Percentiles rank a stretch among this genome's conserved stretches.
phyloP scores from a whole-genome alignment of 2,888 invertebrate genomes.

The Endomychus coccineus region DNA sequence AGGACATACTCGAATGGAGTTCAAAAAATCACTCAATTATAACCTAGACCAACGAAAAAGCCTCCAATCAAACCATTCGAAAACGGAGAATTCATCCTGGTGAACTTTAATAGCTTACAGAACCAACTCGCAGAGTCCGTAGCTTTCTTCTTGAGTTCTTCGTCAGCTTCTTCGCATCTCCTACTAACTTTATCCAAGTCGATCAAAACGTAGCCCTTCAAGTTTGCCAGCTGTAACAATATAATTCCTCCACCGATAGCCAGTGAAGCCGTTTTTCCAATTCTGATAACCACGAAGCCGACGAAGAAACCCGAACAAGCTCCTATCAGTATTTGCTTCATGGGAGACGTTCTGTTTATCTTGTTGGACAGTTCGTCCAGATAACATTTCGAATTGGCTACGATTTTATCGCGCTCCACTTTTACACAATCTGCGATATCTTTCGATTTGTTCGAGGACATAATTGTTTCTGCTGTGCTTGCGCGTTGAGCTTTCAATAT shows the following conservation, averaged over 20 bases:
- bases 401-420: no score
- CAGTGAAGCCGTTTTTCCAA: conserved; percentile 84
- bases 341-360: conserved; percentile 75
- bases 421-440: no score
- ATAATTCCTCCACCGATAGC: conserved; percentile 86
- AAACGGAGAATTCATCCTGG: no score
- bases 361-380: conserved; percentile 70
- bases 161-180: conserved; percentile 72
- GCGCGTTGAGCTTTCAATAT: no score
- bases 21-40: no score
- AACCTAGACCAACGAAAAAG: no score
- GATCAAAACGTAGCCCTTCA: conserved; percentile 86
- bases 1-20: no score
- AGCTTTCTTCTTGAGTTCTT: conserved; percentile 74
- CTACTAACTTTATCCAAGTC: conserved; percentile 86
- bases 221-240: conserved; percentile 79
- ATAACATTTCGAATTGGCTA: conserved; percentile 62
- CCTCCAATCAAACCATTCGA: no score
- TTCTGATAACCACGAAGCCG: conserved; percentile 78
- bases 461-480: no score
- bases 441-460: no score
- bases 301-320: conserved; percentile 84
- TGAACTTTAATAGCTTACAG: no score
- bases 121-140: no score
- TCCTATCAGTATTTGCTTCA: conserved; percentile 80